Conservation (phyloP, 2,113 vertebrate genomes). For the Tricholaema leucomelas region DNA sequence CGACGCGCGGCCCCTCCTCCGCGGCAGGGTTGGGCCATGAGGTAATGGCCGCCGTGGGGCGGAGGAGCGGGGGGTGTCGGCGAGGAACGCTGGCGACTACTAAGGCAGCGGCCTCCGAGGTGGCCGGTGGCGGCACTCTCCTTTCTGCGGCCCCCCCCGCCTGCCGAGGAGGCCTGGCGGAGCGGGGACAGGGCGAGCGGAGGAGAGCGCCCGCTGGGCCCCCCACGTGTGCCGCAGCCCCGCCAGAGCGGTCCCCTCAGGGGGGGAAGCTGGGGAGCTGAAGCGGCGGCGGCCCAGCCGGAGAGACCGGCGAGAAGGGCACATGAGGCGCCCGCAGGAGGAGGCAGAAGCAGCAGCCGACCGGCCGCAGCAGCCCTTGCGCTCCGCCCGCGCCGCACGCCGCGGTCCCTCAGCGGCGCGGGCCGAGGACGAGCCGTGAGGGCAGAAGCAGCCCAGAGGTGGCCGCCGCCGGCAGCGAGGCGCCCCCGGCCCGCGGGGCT, state of each 20-base stretch:
- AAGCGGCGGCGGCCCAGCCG: not conserved
- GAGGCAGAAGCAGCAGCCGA: not conserved
- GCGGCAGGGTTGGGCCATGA: slow-evolving; percentile 27
- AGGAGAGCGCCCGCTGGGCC: not conserved
- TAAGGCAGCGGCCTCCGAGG: not conserved
- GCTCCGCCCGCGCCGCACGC: not conserved
- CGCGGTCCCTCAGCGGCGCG: not conserved
- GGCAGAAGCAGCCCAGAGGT: not conserved
- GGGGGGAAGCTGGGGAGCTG: not conserved
- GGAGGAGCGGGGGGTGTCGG: not conserved
- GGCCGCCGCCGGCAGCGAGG: not conserved
- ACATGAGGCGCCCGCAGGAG: not conserved
- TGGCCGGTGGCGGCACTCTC: not conserved
- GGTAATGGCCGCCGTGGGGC: slow-evolving; percentile 41
- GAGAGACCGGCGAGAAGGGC: not conserved
- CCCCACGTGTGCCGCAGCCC: not conserved
- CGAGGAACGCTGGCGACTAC: not conserved
- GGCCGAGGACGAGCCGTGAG: not conserved
- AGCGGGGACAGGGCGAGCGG: not conserved
- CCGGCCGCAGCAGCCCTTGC: not conserved
- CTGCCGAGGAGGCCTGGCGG: not conserved
- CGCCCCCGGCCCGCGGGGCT: not conserved
- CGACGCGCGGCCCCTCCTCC: slow-evolving; percentile 19
- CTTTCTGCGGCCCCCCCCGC: not conserved
- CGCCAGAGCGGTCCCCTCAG: not conserved